Evolutionary conservation across 2,797 vertebrate species (phyloP).

Genomic region (Sparidentex hasta): DNA sequence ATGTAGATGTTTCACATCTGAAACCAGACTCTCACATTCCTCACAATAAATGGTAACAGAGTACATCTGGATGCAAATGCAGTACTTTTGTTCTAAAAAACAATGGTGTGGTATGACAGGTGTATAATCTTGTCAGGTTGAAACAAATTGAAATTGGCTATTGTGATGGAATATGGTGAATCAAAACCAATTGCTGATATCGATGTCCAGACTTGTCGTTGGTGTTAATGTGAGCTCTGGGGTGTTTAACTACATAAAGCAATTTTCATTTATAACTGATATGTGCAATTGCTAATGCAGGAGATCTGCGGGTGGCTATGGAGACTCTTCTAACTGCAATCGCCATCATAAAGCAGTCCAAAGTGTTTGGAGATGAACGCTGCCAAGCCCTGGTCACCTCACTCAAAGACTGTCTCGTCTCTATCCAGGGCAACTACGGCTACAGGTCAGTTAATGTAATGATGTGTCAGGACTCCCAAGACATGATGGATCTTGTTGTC

Average conservation of each 20-base stretch:
- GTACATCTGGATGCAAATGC: neutral
- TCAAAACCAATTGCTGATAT: neutral
- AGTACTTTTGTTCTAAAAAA: neutral
- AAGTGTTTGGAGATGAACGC: constrained; percentile 91
- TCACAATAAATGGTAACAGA: neutral
- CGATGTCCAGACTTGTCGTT: neutral
- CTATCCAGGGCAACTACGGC: constrained; percentile 85
- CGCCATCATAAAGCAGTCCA: constrained; percentile 96
- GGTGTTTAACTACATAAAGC: neutral
- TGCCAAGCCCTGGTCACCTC: constrained; percentile 94
- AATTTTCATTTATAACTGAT: constrained; percentile 11
- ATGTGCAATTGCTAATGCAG: constrained; percentile 74
- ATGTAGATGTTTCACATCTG: neutral
- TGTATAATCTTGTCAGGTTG: neutral
- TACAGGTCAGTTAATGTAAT: constrained; percentile 74
- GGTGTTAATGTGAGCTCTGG: neutral
- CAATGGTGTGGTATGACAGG: neutral
- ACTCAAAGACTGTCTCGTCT: constrained; percentile 95
- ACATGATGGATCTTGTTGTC: neutral
- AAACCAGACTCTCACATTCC: neutral
- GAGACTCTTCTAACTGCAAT: constrained; percentile 96
- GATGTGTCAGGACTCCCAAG: neutral
- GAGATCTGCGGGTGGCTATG: constrained; percentile 92
- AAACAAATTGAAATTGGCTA: neutral
- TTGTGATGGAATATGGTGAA: neutral